Conservation (phyloP, 2,113 vertebrate species). For the Pachypanchax playfairii region DNA sequence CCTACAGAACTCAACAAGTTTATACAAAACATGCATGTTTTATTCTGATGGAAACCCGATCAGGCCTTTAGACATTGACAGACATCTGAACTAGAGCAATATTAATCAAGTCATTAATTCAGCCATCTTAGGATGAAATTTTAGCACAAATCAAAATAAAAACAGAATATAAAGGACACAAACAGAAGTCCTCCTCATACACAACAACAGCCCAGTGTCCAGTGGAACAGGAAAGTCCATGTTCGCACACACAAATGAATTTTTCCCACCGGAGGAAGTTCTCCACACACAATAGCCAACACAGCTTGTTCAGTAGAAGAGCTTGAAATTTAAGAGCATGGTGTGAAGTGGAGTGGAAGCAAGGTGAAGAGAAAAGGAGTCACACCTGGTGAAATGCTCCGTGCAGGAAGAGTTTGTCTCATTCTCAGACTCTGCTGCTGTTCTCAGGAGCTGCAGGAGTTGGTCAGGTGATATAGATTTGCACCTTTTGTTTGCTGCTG, state of each 20-base stretch:
- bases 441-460: slow-evolving; percentile 67
- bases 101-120: too few relatives aligned
- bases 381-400: slow-evolving; percentile 76
- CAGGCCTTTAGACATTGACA: neutral
- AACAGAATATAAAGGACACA: too few relatives aligned
- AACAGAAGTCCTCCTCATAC: too few relatives aligned
- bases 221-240: slow-evolving; percentile 25
- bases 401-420: slow-evolving; percentile 35
- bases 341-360: slow-evolving; percentile 74
- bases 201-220: slow-evolving; percentile 27
- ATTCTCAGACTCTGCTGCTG: slow-evolving; percentile 56
- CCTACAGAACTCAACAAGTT: too few relatives aligned
- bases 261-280: slow-evolving; percentile 51
- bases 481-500: slow-evolving; percentile 59
- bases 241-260: slow-evolving; percentile 21
- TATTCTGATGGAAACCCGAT: neutral
- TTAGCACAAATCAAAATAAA: too few relatives aligned
- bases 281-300: slow-evolving; percentile 67
- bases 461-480: slow-evolving; percentile 60
- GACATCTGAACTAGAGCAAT: too few relatives aligned
- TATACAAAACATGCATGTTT: too few relatives aligned
- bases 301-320: slow-evolving; percentile 66
- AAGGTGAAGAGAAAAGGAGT: slow-evolving; percentile 63
- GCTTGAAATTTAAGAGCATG: slow-evolving; percentile 77
- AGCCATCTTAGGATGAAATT: too few relatives aligned